Evolutionary conservation across 2,888 invertebrate species (phyloP), one percentile per base, ranked within the genome.

Genomic region (Meganola albula): DNA sequence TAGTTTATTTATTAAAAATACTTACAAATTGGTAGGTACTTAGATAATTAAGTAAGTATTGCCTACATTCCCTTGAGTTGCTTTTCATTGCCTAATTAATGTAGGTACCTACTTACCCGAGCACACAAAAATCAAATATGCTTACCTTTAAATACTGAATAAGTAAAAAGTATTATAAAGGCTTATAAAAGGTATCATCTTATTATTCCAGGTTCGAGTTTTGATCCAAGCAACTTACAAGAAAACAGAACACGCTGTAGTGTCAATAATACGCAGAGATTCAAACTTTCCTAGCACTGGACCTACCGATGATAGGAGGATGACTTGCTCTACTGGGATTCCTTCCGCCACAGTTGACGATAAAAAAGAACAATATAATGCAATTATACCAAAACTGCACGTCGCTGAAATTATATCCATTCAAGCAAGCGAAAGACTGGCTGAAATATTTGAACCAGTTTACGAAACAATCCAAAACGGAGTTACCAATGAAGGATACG

Each of bases 331-430:
- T 38, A 85, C 86, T 0, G 73, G 52, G 3, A 10, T 85, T 9
- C 65, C 69, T 9, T 53, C 71, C 0, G 53, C 46, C 10, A 49
- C 61, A 2, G 65, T 67, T 3, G 59, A 63, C 2, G 11, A 42
- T 1, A n/a, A n/a, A n/a, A 74, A 75, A 41, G 61, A 69, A 13
- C 53, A 67, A 27, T 67, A 72, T 31, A 54, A 61, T 9, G 54
- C 57, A 5, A 63, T 72, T 42, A 55, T 55, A 48, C 73, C 77
- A 0, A 76, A 74, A 35, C 34, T 80, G 30, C 83, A 84, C 35
- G 82, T 78, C 4, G 85, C 85, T 16, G 84, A 84, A 69, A 80
- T 83, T 27, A 76, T 82, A 52, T 83, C 85, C 0, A 76, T 85
- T 56, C 78, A 79, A 59, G 69, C 76, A 1, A 79, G 68, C 32